Conservation (phyloP, 1,140 invertebrate species). For the Conus betulinus region DNA sequence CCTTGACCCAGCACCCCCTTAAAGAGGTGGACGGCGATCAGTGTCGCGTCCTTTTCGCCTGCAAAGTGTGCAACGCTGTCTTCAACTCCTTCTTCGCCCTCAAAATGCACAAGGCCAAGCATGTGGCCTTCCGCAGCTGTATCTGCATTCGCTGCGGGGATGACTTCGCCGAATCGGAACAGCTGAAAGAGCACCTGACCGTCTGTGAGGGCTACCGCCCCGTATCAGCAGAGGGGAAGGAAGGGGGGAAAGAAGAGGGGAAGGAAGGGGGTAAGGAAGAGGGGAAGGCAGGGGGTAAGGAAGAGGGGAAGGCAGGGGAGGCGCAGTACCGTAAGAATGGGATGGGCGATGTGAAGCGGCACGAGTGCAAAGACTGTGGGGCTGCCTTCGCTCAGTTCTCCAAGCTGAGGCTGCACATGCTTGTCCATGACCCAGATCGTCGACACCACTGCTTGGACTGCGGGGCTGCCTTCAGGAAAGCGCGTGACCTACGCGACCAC, state of each 20-base stretch:
- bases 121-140: not conserved
- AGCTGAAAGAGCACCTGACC: constrained; percentile 13
- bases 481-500: constrained; percentile 37
- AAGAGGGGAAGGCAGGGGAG: not conserved
- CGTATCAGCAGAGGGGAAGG: not conserved
- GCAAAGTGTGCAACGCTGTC: not conserved
- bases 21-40: not conserved
- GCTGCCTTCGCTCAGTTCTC: constrained; percentile 1
- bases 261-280: not conserved
- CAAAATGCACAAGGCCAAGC: constrained; percentile 30
- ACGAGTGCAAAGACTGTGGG: constrained; percentile 13
- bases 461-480: constrained; percentile 87
- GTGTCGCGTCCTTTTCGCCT: not conserved
- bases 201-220: not conserved
- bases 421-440: not conserved
- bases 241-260: not conserved
- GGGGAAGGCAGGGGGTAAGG: not conserved
- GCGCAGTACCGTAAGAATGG: not conserved
- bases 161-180: not conserved
- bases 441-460: constrained; percentile 74
- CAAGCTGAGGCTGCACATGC: constrained; percentile 9
- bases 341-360: not conserved
- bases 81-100: constrained; percentile 25
- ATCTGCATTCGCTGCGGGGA: constrained; percentile 23
- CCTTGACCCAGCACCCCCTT: not conserved